phyloP scores from a whole-genome alignment of 2,888 invertebrate genomes.

The Ophioninae sp. region DNA sequence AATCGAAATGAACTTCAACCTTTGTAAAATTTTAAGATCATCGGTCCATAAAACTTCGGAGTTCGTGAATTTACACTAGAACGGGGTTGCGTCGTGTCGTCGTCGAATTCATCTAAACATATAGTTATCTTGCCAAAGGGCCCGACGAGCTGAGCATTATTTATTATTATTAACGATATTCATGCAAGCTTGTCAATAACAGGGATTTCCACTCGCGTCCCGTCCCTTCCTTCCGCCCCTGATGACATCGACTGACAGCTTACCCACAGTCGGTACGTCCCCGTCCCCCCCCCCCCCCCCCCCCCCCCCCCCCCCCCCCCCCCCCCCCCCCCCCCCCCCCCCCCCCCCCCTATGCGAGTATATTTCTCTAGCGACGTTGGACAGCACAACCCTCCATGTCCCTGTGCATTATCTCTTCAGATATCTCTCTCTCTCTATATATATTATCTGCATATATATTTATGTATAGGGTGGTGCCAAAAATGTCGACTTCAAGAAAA shows the following conservation, averaged over 20 bases:
- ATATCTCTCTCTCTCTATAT: background rate
- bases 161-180: slow-evolving; percentile 78
- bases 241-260: slow-evolving; percentile 61
- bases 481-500: no score
- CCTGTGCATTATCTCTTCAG: slow-evolving; percentile 30
- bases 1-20: no score
- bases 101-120: background rate
- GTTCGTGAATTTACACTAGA: no score
- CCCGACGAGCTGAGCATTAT: slow-evolving; percentile 66
- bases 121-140: background rate
- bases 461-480: background rate
- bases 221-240: slow-evolving; percentile 2
- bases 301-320: no score
- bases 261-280: slow-evolving; percentile 18
- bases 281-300: no score
- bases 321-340: background rate
- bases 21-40: no score
- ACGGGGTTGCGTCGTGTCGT: background rate
- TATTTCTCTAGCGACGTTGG: slow-evolving; percentile 37
- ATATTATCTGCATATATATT: background rate
- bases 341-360: background rate
- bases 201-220: slow-evolving; percentile 75
- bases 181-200: slow-evolving; percentile 77
- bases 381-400: slow-evolving; percentile 43
- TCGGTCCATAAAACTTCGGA: no score